Evolutionary conservation across 1,140 invertebrate species (phyloP).

Genomic region (Tribolium castaneum): DNA sequence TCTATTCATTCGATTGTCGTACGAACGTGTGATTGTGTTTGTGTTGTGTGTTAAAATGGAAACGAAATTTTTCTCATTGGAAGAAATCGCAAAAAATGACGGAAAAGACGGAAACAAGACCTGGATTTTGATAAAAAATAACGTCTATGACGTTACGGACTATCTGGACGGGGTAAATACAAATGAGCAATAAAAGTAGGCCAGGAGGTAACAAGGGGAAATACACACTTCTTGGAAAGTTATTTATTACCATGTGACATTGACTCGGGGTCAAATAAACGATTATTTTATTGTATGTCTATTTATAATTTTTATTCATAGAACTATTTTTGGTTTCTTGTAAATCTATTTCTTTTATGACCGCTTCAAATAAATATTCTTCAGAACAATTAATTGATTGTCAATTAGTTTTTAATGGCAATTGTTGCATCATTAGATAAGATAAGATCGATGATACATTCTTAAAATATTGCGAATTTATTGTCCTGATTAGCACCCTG

Average conservation of each 20-base stretch:
- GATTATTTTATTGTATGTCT: too few species aligned
- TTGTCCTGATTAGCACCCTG: constrained; percentile 70
- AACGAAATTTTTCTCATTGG: constrained; percentile 63
- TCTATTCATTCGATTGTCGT: constrained; percentile 1
- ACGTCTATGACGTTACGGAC: constrained; percentile 74
- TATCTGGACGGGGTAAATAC: constrained; percentile 68
- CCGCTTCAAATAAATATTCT: too few species aligned
- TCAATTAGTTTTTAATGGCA: constrained; percentile 72
- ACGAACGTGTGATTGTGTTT: not conserved
- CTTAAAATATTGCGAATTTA: not conserved
- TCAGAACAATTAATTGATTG: constrained; percentile 58
- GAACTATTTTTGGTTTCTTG: too few species aligned
- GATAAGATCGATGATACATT: not conserved
- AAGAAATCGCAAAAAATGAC: constrained; percentile 69
- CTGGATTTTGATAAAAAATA: constrained; percentile 74
- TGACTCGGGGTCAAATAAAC: constrained; percentile 47
- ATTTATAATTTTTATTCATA: too few species aligned
- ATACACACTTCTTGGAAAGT: not conserved
- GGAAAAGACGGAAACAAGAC: constrained; percentile 66
- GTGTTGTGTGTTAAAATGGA: constrained; percentile 42
- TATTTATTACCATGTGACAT: constrained; percentile 60
- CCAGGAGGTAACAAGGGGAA: not conserved
- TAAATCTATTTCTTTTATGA: too few species aligned
- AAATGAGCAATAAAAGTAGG: not conserved
- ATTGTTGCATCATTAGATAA: constrained; percentile 63